Evolutionary conservation across 2,113 vertebrate species (phyloP).

Genomic region (Corythornis madagascariensis): DNA sequence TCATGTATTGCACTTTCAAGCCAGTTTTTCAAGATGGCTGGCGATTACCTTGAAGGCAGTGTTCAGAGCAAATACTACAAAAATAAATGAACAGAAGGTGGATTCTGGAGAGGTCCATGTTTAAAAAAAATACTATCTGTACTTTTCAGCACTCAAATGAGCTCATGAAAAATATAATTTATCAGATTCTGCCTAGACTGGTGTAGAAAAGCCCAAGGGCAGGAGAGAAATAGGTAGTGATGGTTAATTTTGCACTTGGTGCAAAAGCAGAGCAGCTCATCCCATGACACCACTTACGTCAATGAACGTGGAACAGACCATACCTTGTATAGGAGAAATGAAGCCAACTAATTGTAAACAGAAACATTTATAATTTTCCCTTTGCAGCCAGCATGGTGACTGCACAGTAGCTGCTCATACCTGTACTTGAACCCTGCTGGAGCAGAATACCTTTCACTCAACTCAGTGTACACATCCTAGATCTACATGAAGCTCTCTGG

Average conservation of each 20-base stretch:
- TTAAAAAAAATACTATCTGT: not conserved
- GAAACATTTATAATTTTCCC: not conserved
- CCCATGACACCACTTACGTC: not conserved
- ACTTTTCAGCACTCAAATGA: not conserved
- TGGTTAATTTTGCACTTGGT: not conserved
- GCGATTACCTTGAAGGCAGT: not conserved
- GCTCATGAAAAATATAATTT: not conserved
- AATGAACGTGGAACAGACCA: accelerated
- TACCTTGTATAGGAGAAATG: not conserved
- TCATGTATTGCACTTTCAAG: slow-evolving; percentile 31
- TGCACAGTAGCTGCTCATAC: not conserved
- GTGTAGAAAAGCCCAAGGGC: not conserved
- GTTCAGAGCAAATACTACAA: not conserved
- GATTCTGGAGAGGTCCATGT: not conserved
- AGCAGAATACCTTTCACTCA: not conserved
- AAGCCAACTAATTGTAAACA: not conserved
- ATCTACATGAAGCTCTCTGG: not conserved
- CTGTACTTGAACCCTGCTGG: not conserved
- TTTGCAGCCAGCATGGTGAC: accelerated
- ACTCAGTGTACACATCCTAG: accelerated
- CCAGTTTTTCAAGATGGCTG: slow-evolving; percentile 6
- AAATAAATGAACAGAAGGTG: not conserved
- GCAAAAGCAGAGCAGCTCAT: not conserved
- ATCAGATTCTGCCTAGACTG: not conserved
- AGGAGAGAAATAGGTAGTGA: not conserved